Evolutionary conservation across 2,888 invertebrate genomes (phyloP).

Genomic region (Lordiphosa fenestrarum): DNA sequence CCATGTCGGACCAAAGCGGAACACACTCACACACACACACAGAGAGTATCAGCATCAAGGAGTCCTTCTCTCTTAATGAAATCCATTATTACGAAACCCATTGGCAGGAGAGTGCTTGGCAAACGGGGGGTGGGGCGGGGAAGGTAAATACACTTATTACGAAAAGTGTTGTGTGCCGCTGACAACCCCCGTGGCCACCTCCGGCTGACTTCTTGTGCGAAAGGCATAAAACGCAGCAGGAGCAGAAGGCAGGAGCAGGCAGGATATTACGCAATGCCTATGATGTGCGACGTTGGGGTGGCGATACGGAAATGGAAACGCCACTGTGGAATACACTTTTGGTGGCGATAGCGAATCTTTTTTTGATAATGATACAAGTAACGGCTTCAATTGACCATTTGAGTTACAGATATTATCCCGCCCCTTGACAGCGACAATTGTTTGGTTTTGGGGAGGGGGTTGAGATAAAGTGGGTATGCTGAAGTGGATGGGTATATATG

Average conservation of each 20-base stretch:
- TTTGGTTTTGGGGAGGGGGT: neutral
- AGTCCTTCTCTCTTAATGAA: constrained; percentile 71
- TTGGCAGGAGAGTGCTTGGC: constrained; percentile 28
- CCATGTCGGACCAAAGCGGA: constrained; percentile 30
- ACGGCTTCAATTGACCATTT: constrained; percentile 38
- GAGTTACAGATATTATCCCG: constrained; percentile 39
- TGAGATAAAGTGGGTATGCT: constrained; percentile 15
- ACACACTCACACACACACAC: constrained; percentile 32
- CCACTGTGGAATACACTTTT: constrained; percentile 6
- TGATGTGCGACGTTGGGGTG: neutral
- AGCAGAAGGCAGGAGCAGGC: constrained; percentile 36
- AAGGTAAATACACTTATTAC: constrained; percentile 76
- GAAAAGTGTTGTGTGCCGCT: constrained; percentile 62
- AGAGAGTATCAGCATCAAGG: constrained; percentile 6
- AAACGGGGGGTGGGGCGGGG: constrained; percentile 12
- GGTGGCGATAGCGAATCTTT: constrained; percentile 18
- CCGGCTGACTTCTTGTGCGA: constrained; percentile 3
- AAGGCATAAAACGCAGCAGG: constrained; percentile 68
- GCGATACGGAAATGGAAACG: constrained; percentile 34
- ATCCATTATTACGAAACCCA: constrained; percentile 74
- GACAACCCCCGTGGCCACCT: constrained; percentile 5
- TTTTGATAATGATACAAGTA: constrained; percentile 36
- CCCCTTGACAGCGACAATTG: constrained; percentile 27
- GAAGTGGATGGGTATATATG: neutral
- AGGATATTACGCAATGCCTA: neutral